phyloP scores from a whole-genome alignment of 2,888 invertebrate genomes.

The Lagria hirta region DNA sequence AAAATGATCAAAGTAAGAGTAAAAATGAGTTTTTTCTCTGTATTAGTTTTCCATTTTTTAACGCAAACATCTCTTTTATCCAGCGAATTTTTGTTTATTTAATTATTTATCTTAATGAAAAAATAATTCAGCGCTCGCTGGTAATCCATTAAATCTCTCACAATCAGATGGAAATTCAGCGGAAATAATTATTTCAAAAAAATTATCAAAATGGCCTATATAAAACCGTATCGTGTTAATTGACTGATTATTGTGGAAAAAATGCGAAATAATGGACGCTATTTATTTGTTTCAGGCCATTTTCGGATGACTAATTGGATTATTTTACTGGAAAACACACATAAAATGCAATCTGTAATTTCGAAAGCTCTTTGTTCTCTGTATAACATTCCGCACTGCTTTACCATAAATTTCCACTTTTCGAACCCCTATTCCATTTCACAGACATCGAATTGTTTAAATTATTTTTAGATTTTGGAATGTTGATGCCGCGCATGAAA shows the following conservation, averaged over 20 bases:
- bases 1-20: too few species aligned
- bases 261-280: slow-evolving; percentile 30
- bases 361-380: slow-evolving; percentile 35
- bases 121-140: too few species aligned
- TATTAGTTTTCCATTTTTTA: too few species aligned
- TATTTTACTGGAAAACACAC: slow-evolving; percentile 32
- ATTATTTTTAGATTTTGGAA: too few species aligned
- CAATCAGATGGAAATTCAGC: too few species aligned
- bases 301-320: slow-evolving; percentile 41
- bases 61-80: too few species aligned
- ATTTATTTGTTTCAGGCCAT: slow-evolving; percentile 39
- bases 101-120: too few species aligned
- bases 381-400: slow-evolving; percentile 31
- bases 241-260: slow-evolving; percentile 30
- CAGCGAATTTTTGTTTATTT: too few species aligned
- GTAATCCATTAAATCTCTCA: too few species aligned
- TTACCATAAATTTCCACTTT: slow-evolving; percentile 32
- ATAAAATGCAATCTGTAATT: slow-evolving; percentile 39
- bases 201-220: slow-evolving; percentile 17
- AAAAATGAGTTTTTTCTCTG: too few species aligned
- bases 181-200: slow-evolving; percentile 16
- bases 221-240: slow-evolving; percentile 26
- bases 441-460: too few species aligned
- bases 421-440: slow-evolving; percentile 18
- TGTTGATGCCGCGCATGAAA: too few species aligned